These are phyloP conservation scores for Alligator sinensis DNA, from an alignment of 2,113 vertebrate genomes.

Conservation along the genomic window DNA sequence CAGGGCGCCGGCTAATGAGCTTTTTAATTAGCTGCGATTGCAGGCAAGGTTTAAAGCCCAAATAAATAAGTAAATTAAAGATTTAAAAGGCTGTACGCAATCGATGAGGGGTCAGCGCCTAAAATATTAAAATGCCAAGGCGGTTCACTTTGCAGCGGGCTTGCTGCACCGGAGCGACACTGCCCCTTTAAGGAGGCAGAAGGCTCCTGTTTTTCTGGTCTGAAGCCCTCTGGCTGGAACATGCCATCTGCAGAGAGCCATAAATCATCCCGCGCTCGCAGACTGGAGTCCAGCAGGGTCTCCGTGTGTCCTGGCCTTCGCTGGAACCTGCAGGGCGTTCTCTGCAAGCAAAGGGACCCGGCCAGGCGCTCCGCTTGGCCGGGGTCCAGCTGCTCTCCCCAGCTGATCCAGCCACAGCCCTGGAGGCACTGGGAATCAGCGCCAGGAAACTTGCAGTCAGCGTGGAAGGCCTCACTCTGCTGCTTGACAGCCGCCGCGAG, in stretches of 20 bases:
- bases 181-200: slow-evolving; percentile 24
- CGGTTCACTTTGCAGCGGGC: not conserved
- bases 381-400: not conserved
- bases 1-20: slow-evolving; percentile 64
- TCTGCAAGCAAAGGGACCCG: not conserved
- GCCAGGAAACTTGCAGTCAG: slow-evolving; percentile 35
- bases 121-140: slow-evolving; percentile 36
- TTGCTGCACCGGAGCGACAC: not conserved
- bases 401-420: not conserved
- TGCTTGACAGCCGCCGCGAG: not conserved
- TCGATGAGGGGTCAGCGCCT: slow-evolving; percentile 48
- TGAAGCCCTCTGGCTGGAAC: slow-evolving; percentile 29
- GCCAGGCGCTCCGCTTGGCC: slow-evolving; percentile 3
- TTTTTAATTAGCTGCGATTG: slow-evolving; percentile 69
- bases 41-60: slow-evolving; percentile 56
- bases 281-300: slow-evolving; percentile 37
- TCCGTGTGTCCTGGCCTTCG: not conserved
- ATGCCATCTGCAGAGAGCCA: slow-evolving; percentile 25
- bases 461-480: not conserved
- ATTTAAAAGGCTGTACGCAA: slow-evolving; percentile 58
- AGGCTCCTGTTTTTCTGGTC: not conserved
- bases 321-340: slow-evolving; percentile 9
- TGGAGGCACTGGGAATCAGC: accelerated
- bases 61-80: slow-evolving; percentile 72
- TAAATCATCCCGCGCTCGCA: slow-evolving; percentile 26